phyloP scores from a whole-genome alignment of 92 coral and sea anemone species.

The Pocillopora meandrina region DNA sequence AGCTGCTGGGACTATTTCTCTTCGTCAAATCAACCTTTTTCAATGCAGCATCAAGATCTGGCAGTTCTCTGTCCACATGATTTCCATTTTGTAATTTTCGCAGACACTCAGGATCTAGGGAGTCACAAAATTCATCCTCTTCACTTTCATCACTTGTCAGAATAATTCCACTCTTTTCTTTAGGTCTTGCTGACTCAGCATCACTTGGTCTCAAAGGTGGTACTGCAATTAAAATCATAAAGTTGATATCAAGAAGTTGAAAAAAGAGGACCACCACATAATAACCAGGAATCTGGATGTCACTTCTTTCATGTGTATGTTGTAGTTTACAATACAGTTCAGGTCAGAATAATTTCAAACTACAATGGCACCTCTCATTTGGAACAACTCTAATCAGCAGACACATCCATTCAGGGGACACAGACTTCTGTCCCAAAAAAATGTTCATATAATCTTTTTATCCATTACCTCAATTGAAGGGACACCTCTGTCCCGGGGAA shows the following conservation, averaged over 20 bases:
- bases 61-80: constrained; percentile 1
- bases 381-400: too few relatives aligned
- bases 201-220: constrained; percentile 24
- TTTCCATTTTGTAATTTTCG: constrained; percentile 58
- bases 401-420: too few relatives aligned
- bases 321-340: too few relatives aligned
- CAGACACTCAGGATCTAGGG: constrained; percentile 92
- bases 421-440: too few relatives aligned
- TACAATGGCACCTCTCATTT: too few relatives aligned
- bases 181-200: constrained; percentile 3
- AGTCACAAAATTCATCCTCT: constrained; percentile 96
- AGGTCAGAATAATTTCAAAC: too few relatives aligned
- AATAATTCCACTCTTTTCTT: constrained; percentile 3
- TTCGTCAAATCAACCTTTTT: constrained; percentile 23
- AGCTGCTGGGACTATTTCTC: constrained; percentile 36
- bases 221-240: background rate
- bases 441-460: too few relatives aligned
- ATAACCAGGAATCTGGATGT: too few relatives aligned
- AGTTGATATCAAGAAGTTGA: background rate
- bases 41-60: constrained; percentile 18
- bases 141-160: constrained; percentile 84
- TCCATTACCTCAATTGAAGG: too few relatives aligned
- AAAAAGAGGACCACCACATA: too few relatives aligned
- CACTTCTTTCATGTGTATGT: too few relatives aligned
- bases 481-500: too few relatives aligned